Evolutionary conservation across 2,888 invertebrate species (phyloP).

Genomic region (Oeneis ivallda): DNA sequence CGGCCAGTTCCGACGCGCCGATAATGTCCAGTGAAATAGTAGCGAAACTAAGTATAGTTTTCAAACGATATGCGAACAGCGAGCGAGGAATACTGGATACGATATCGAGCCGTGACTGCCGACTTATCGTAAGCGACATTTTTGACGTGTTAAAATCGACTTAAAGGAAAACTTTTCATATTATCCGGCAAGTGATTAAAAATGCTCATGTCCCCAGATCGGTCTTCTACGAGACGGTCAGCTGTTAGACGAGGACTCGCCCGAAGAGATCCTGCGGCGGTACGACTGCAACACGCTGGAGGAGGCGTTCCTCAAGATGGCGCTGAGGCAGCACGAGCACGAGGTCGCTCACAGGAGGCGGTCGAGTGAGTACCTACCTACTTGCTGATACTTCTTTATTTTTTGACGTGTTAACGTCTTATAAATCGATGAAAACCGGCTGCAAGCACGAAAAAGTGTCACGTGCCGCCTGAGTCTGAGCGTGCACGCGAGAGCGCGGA

Average conservation of each 20-base stretch:
- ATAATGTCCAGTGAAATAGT: slow-evolving; percentile 72
- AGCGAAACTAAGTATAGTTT: slow-evolving; percentile 63
- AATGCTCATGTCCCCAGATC: slow-evolving; percentile 83
- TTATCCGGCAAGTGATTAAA: too few relatives aligned
- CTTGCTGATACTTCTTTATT: too few relatives aligned
- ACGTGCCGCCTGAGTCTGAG: too few relatives aligned
- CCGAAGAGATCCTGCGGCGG: slow-evolving; percentile 84
- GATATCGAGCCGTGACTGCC: neutral
- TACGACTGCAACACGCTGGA: slow-evolving; percentile 90
- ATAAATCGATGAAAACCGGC: too few relatives aligned
- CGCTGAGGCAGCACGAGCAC: slow-evolving; percentile 81
- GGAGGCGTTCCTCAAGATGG: slow-evolving; percentile 92
- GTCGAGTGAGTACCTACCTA: slow-evolving; percentile 66
- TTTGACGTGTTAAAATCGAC: too few relatives aligned
- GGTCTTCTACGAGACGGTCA: slow-evolving; percentile 94
- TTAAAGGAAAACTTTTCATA: too few relatives aligned
- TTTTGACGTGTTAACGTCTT: too few relatives aligned
- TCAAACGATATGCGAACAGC: slow-evolving; percentile 37
- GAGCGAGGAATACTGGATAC: slow-evolving; percentile 19
- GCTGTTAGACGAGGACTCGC: slow-evolving; percentile 92
- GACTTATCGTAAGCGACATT: too few relatives aligned
- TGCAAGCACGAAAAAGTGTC: too few relatives aligned
- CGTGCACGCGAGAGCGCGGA: too few relatives aligned
- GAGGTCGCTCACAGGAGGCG: slow-evolving; percentile 54
- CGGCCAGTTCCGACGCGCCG: slow-evolving; percentile 54